These are phyloP conservation scores for Rhorus exstirpatorius DNA, from an alignment of 2,888 invertebrate genomes.

Conservation along the genomic window DNA sequence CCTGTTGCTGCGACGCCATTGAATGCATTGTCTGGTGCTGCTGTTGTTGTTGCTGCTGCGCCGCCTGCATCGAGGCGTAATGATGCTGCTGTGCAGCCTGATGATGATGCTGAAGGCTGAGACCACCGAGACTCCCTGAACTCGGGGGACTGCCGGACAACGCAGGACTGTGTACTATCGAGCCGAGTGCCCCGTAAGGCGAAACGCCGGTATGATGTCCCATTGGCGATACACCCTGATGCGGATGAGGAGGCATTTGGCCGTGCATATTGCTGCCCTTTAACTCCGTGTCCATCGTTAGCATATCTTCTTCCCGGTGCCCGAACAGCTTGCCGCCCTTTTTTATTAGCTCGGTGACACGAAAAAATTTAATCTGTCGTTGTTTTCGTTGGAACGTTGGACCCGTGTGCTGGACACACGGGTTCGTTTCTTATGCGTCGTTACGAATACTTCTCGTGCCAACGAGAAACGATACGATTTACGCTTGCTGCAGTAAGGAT, in stretches of 20 bases:
- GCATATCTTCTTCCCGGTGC: constrained; percentile 94
- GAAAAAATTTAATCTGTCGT: background rate
- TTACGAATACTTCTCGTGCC: background rate
- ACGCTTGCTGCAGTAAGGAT: too few relatives aligned
- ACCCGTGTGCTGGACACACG: background rate
- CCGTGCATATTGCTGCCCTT: constrained; percentile 95
- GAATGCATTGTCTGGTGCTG: constrained; percentile 80
- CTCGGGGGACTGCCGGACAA: constrained; percentile 84
- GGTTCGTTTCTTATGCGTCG: too few relatives aligned
- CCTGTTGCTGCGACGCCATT: constrained; percentile 77
- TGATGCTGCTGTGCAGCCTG: constrained; percentile 84
- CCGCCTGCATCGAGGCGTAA: constrained; percentile 84
- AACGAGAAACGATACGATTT: background rate
- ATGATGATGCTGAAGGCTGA: constrained; percentile 82
- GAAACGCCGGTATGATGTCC: constrained; percentile 88
- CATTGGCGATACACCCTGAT: constrained; percentile 89
- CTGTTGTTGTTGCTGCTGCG: constrained; percentile 81
- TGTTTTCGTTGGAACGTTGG: background rate
- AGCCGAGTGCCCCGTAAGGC: constrained; percentile 91
- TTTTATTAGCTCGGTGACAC: constrained; percentile 59
- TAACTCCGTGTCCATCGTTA: constrained; percentile 97
- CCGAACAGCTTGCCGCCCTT: constrained; percentile 92
- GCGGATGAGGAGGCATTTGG: constrained; percentile 93
- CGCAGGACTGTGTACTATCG: constrained; percentile 86
- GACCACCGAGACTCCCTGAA: constrained; percentile 75